These are phyloP conservation scores for Sebastes schlegelii DNA, from an alignment of 2,113 vertebrate genomes.

Conservation along the genomic window DNA sequence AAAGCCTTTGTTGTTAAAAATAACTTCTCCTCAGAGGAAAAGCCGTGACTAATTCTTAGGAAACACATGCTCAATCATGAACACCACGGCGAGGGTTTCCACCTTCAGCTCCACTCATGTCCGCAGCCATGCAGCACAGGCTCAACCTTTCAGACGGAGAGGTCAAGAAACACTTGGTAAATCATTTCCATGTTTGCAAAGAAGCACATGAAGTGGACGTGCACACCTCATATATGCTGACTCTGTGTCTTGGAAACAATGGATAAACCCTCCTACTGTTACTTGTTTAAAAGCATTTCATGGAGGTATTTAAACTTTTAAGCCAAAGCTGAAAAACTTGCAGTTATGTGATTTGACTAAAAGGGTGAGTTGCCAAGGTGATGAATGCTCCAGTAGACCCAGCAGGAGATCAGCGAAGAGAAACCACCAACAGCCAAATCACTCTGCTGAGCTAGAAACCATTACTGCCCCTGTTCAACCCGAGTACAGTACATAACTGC, in stretches of 20 bases:
- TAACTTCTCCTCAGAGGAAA: conserved; percentile 67
- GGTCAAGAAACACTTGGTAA: conserved; percentile 72
- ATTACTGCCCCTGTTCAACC: conserved; percentile 33
- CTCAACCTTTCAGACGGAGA: conserved; percentile 42
- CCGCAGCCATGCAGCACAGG: conserved; percentile 29
- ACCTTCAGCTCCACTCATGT: conserved; percentile 43
- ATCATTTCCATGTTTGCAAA: conserved; percentile 67
- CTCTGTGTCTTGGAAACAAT: conserved; percentile 28
- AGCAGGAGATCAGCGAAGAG: conserved; percentile 60
- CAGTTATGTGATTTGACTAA: conserved; percentile 52
- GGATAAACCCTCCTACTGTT: not conserved
- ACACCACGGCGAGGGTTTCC: conserved; percentile 42
- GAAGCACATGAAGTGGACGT: conserved; percentile 11
- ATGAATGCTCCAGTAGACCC: conserved; percentile 69
- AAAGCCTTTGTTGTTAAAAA: conserved; percentile 79
- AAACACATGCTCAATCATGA: conserved; percentile 68
- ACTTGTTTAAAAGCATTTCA: conserved; percentile 24
- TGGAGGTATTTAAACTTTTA: conserved; percentile 34
- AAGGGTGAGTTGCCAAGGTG: conserved; percentile 72
- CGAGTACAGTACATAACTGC: not conserved
- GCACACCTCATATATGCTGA: conserved; percentile 13
- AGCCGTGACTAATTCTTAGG: conserved; percentile 69
- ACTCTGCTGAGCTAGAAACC: conserved; percentile 45
- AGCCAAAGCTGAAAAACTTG: conserved; percentile 38
- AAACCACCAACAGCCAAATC: conserved; percentile 53